These are phyloP conservation scores for Thalpophila matura DNA, from an alignment of 2,888 invertebrate genomes.

Conservation along the genomic window DNA sequence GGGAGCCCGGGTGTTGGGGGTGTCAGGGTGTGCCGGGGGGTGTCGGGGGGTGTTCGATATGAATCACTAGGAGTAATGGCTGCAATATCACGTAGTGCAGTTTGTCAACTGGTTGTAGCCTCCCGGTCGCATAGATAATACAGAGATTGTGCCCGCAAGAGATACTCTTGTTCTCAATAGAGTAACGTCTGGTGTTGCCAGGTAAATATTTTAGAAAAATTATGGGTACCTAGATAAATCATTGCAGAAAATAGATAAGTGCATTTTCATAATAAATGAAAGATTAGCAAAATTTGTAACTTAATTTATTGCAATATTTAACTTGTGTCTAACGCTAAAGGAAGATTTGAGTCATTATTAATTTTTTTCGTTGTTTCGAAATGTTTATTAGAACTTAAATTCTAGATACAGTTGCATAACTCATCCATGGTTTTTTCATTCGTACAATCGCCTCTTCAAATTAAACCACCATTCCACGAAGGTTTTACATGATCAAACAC, in stretches of 20 bases:
- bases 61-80: conserved; percentile 90
- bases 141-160: conserved; percentile 81
- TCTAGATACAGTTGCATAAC: too few relatives aligned
- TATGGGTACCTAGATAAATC: too few relatives aligned
- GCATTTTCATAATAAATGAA: conserved; percentile 7
- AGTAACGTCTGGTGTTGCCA: conserved; percentile 60
- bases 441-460: too few relatives aligned
- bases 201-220: conserved; percentile 57
- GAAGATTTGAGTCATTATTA: too few relatives aligned
- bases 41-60: conserved; percentile 82
- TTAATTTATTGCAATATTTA: too few relatives aligned
- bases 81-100: conserved; percentile 91
- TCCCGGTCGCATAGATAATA: conserved; percentile 88
- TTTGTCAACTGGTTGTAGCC: conserved; percentile 90
- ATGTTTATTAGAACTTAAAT: too few relatives aligned
- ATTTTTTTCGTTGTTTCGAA: too few relatives aligned
- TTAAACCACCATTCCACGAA: not conserved
- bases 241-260: conserved; percentile 24
- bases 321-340: too few relatives aligned
- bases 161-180: conserved; percentile 75
- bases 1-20: conserved; percentile 62
- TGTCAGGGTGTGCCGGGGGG: conserved; percentile 81
- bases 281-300: too few relatives aligned
- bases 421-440: too few relatives aligned
- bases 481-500: not conserved